Base-by-base conservation (phyloP, 1,140 invertebrate genomes). In the Teleogryllus occipitalis region DNA sequence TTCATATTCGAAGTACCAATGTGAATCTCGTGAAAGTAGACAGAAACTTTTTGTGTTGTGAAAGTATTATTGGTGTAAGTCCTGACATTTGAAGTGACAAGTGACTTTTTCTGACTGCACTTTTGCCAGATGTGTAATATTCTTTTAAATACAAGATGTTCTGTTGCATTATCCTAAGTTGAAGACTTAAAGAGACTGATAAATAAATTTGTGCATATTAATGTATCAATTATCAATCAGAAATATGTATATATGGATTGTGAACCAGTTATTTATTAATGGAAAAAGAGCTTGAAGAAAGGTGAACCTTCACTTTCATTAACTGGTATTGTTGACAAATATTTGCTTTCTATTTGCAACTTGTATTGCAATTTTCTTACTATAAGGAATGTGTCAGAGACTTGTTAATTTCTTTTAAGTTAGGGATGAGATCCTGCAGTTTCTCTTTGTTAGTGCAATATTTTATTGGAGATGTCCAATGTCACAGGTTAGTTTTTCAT, bases 141-240 rank as follows among this genome's bases (percentile, higher is more conserved):
- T 65, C 18, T 10, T 65, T 65, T 65, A 65, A 10, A 10, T 14
- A 14, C 54, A 65, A 65, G 27, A 39, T 65, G 18, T 65, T 65
- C 18, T 14, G 18, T 65, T 65, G 18, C 54, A 14, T 65, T 65
- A 65, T 65, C 54, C 54, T 65, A 65, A 65, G 54, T 65, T 65
- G 27, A 65, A 65, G 54, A 65, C 47, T 77, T 77, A 47, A 75
- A 77, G 76, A 77, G 76, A 77, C 76, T 77, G 76, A 77, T 54
- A 65, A 65, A 77, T 54, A 7, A 65, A 65, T 65, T 65, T 65
- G 54, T 65, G 54, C 54, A 65, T 65, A 65, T 65, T 65, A 65
- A 65, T 65, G 54, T 65, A 65, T 65, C 18, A 18, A 65, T 65
- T 65, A 65, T 65, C 54, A 65, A 65, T 65, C 54, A 65, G 18